A percentile compares a stretch with the other conserved stretches of the same genome.
Conservation (phyloP, 64 coral and sea anemone genomes). For the Porites australiensis region DNA sequence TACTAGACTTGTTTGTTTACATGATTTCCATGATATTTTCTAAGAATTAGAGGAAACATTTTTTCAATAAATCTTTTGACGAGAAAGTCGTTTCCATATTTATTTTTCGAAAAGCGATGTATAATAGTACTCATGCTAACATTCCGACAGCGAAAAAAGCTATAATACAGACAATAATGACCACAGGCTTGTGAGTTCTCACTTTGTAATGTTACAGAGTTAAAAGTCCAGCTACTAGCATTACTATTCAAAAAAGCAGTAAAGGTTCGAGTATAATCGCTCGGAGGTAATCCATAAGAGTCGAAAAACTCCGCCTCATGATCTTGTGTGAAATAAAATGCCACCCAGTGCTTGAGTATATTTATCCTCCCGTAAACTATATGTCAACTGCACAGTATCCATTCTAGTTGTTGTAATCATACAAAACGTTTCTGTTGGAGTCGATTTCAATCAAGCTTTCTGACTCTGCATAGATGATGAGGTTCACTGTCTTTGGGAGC, state of each 20-base stretch:
- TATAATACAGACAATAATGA: background rate
- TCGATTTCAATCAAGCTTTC: no score
- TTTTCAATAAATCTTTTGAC: background rate
- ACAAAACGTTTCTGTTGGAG: background rate
- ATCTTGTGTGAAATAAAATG: constrained; percentile 43
- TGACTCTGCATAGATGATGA: no score
- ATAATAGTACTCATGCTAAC: background rate
- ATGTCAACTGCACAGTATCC: no score
- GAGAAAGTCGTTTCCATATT: background rate
- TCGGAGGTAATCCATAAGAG: constrained; percentile 26
- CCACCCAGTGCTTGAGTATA: background rate
- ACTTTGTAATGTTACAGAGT: no score
- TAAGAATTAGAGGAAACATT: no score
- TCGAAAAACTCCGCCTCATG: constrained; percentile 38
- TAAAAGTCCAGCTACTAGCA: no score
- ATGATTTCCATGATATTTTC: no score
- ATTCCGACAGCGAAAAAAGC: background rate
- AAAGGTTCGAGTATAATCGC: no score
- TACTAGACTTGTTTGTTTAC: background rate
- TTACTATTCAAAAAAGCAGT: no score
- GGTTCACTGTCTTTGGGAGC: no score
- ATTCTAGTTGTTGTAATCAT: background rate
- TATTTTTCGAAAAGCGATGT: background rate
- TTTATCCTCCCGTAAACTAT: background rate
- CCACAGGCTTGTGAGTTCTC: no score